Base-by-base conservation (phyloP, 2,113 vertebrate genomes). In the Myanophis thanlyinensis region DNA sequence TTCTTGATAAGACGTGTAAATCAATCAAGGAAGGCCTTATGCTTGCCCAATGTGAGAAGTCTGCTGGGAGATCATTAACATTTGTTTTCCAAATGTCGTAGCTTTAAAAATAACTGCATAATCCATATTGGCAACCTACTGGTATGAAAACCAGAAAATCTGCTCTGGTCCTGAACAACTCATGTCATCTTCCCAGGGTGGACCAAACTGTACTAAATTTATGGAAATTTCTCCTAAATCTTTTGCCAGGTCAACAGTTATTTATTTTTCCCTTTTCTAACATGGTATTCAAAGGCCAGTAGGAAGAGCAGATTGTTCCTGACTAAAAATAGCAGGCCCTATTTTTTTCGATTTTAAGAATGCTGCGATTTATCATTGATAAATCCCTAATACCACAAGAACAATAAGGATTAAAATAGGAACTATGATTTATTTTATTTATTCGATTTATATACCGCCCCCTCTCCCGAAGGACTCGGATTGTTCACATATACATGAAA, bases 361-460 rank as follows among this genome's bases (percentile, higher is more conserved):
- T 40, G 51, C 73, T 95, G 93, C 89, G 92, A 94, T 96, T 96
- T 93, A 96, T 97, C 96, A 96, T 84, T 73, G n/a, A n/a, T n/a
- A n/a, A n/a, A n/a, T n/a, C n/a, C n/a, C n/a, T n/a, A n/a, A n/a
- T n/a, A n/a, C n/a, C n/a, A n/a, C n/a, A n/a, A n/a, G n/a, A n/a
- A n/a, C n/a, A n/a, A n/a, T n/a, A n/a, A n/a, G n/a, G n/a, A n/a
- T n/a, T n/a, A n/a, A n/a, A n/a, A n/a, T n/a, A n/a, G n/a, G n/a
- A n/a, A n/a, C n/a, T n/a, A n/a, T n/a, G n/a, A n/a, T n/a, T n/a
- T n/a, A n/a, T n/a, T n/a, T n/a, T n/a, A n/a, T n/a, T n/a, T n/a
- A n/a, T n/a, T n/a, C n/a, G n/a, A n/a, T n/a, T n/a, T n/a, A n/a
- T n/a, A n/a, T n/a, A n/a, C n/a, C n/a, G n/a, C n/a, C n/a, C n/a